phyloP scores from a whole-genome alignment of 2,113 vertebrate genomes.

The Platichthys stellatus region DNA sequence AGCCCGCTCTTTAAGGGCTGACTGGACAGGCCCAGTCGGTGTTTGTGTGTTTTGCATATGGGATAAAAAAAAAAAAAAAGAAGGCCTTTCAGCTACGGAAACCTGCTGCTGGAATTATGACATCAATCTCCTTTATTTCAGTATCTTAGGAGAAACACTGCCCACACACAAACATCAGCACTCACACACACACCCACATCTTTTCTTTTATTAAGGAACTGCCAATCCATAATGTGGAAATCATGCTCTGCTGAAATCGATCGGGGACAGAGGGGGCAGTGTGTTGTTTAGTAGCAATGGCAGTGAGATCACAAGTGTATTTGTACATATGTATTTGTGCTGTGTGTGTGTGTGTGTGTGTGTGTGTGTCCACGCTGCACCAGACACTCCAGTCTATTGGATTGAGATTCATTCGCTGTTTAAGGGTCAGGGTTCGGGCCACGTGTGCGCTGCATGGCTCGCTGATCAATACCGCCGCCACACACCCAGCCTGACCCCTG shows the following conservation, averaged over 20 bases:
- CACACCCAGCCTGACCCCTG: conserved; percentile 82
- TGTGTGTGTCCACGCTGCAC: conserved; percentile 56
- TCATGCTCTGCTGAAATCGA: conserved; percentile 89
- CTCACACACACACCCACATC: conserved; percentile 48
- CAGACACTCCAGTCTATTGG: conserved; percentile 93
- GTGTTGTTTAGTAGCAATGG: conserved; percentile 21
- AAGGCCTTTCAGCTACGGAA: neutral
- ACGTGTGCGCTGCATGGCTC: conserved; percentile 82
- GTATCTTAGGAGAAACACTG: neutral
- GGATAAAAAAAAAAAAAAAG: neutral
- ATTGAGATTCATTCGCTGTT: conserved; percentile 99
- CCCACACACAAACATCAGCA: neutral
- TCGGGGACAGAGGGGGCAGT: conserved; percentile 65
- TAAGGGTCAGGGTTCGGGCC: conserved; percentile 95
- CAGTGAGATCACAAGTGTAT: conserved; percentile 47
- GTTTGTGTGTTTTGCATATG: neutral
- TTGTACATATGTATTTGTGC: conserved; percentile 56
- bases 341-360: conserved; percentile 35
- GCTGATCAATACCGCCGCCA: conserved; percentile 89
- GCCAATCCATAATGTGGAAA: conserved; percentile 92
- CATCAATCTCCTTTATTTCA: neutral
- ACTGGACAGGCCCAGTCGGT: neutral
- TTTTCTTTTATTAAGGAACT: conserved; percentile 91
- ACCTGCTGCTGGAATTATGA: neutral
- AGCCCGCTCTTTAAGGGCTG: neutral